Base-by-base conservation (phyloP, 2,888 invertebrate species). In the Andrena bucephala region DNA sequence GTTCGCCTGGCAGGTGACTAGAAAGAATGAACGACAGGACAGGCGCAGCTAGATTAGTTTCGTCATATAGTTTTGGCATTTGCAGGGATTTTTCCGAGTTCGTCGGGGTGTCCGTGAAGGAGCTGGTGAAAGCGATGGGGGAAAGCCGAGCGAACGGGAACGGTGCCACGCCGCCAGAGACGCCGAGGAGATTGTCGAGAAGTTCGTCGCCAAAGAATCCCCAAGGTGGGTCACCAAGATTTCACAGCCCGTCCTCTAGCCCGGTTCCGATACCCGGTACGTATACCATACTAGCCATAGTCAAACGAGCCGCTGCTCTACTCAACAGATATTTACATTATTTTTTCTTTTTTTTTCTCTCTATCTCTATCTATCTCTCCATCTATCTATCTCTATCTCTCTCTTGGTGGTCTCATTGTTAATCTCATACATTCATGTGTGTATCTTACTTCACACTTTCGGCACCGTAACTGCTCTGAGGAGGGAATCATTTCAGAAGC, bases 71-170 rank as follows among this genome's bases (percentile, higher is more conserved):
- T 72, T 65, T 73, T 60, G 66, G 73, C n/a, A 65, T 75, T 77
- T 82, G 65, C 84, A 94, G 94, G 74, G 95, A 95, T 86, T 94
- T 94, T 91, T 92, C 95, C 93, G 96, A 96, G 90, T 94, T 96
- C 76, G 95, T 95, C 24, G 96, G 96, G 0, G 95, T 96, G 1
- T 96, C 96, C 0, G 97, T 97, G 16, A 96, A 96, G 84, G 97
- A 97, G 85, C 93, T 97, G 71, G 97, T 97, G 3, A 96, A 96
- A 90, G 96, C 96, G 0, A 96, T 97, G 92, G 96, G 96, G 0
- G 97, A 97, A 92, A 96, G 96, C 78, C 95, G 96, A 66, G 96
- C 96, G n/a, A 97, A 97, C 94, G 97, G 97, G 2, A 97, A 97
- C 93, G 96, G 96, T 48, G 95, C 96, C 0, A 97, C 97, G 0